phyloP scores from a whole-genome alignment of 2,113 vertebrate species.

The Brachyhypopomus gauderio region DNA sequence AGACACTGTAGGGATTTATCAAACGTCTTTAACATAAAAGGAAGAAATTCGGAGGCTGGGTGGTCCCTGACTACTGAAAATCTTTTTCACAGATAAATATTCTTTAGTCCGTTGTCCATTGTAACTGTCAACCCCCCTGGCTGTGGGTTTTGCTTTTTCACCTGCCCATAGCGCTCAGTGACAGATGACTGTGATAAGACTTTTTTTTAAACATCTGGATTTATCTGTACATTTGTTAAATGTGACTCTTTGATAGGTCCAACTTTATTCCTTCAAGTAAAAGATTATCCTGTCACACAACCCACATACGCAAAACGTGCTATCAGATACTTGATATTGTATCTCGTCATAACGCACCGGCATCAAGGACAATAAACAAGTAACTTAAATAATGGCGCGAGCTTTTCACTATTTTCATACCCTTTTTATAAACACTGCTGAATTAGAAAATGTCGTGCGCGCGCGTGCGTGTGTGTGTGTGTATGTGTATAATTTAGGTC shows the following conservation, averaged over 20 bases:
- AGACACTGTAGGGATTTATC: constrained; percentile 65
- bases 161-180: not conserved
- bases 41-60: constrained; percentile 62
- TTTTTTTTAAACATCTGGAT: not conserved
- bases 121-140: not conserved
- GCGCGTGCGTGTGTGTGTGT: no score
- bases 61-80: constrained; percentile 69
- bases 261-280: not conserved
- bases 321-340: not conserved
- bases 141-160: not conserved
- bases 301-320: not conserved
- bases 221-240: not conserved
- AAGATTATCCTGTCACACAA: not conserved
- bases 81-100: constrained; percentile 58
- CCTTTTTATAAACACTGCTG: no score
- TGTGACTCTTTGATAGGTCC: not conserved
- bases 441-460: no score
- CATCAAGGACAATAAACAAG: no score
- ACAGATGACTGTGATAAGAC: not conserved
- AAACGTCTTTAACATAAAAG: constrained; percentile 64
- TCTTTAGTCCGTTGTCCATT: constrained; percentile 48
- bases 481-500: no score
- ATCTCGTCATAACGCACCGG: not conserved
- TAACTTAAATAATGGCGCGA: no score
- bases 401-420: no score